Base-by-base conservation (phyloP, 2,113 vertebrate species). In the Silurus meridionalis region DNA sequence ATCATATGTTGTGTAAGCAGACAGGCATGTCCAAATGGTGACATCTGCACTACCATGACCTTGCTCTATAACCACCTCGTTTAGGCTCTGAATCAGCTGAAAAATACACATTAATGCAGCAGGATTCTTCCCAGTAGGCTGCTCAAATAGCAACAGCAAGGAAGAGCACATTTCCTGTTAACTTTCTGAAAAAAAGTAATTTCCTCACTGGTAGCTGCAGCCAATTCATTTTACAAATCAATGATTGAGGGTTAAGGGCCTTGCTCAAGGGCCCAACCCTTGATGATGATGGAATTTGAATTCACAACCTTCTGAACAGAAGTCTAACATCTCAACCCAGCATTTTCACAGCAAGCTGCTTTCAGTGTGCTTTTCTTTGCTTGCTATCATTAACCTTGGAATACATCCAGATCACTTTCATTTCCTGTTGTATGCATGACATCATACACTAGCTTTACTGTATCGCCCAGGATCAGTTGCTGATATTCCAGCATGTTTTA, bases 61-160 rank as follows among this genome's bases (percentile, higher is more conserved):
- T 98, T 98, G 0, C 92, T 99, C 84, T 98, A 99, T 95, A 99
- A 99, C 95, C 99, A 99, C 95, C 95, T 99, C 92, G 99, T 97
- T 13, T 97, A 99, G 85, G 97, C 98, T 0, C 93, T 99, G 93
- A 96, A 97, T 90, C 95, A 97, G 89, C 95, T 97, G 93, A 97
- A 99, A 99, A 94, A 97, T 97, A 88, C 99, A 97, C 87, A 94
- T 99, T 95, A 98, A 94, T 91, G 93, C 96, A 0, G 95, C 96
- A 5, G 96, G 96, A 84, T 97, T 98, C 93, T 91, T 91, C 88
- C 83, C 84, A 21, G 94, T 95, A 89, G 94, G 93, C 67, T 97
- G 96, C 87, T 96, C 97, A 0, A 96, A 96, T 1, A 96, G 92
- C 80, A 94, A 92, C 48, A 96, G 94, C 95, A 99, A 99, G 95